A percentile compares a stretch with the other conserved stretches of the same genome.
Evolutionary conservation across 2,888 invertebrate species (phyloP).

Genomic region (Troilus luridus): DNA sequence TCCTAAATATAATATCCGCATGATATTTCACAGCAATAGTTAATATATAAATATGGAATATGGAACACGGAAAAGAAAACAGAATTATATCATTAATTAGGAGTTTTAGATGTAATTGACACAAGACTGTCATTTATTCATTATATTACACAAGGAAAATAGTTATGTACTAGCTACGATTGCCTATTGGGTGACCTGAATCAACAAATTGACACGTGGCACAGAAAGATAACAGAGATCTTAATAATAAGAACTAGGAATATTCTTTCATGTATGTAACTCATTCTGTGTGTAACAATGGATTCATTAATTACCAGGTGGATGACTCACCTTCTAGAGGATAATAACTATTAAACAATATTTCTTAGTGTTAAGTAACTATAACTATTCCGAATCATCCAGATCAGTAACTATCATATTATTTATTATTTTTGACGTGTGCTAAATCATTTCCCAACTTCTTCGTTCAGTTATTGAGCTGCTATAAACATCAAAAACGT

Average conservation of each 20-base stretch:
- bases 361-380: background rate
- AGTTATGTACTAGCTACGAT: background rate
- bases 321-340: no score
- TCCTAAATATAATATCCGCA: no score
- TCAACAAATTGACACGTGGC: constrained; percentile 3
- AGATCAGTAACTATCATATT: background rate
- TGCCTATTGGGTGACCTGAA: background rate
- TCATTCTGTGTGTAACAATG: background rate
- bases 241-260: background rate
- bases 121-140: background rate
- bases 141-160: no score
- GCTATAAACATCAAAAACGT: no score
- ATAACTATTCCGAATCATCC: background rate
- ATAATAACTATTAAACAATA: no score
- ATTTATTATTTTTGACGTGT: background rate
- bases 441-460: no score
- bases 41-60: no score
- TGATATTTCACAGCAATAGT: no score
- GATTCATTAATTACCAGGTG: background rate
- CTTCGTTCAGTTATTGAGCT: no score
- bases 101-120: background rate
- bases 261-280: background rate
- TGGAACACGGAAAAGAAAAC: no score
- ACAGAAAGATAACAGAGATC: background rate
- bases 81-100: no score